These are phyloP conservation scores for Hippolais icterina DNA, from an alignment of 2,113 vertebrate genomes.

Conservation along the genomic window DNA sequence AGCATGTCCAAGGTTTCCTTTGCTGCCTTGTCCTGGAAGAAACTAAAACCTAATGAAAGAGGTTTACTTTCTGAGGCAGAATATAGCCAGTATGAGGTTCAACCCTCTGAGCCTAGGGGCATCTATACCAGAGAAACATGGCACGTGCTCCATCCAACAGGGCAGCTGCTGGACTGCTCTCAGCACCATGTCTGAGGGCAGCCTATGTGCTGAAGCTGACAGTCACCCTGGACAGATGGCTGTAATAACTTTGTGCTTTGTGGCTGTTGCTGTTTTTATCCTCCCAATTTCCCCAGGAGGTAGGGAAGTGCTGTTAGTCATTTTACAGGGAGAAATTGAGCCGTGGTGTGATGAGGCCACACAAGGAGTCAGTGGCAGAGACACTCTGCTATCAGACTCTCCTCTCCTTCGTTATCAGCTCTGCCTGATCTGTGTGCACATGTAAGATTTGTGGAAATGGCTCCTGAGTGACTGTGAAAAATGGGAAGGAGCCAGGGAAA, in stretches of 20 bases:
- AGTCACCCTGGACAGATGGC: neutral
- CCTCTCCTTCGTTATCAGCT: neutral
- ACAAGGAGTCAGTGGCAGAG: neutral
- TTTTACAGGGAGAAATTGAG: constrained; percentile 15
- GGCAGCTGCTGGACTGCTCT: neutral
- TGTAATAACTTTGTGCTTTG: neutral
- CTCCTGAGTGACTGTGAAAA: neutral
- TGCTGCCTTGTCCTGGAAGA: neutral
- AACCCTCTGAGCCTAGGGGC: neutral
- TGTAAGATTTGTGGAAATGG: neutral
- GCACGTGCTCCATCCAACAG: fast-evolving
- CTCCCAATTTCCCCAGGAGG: neutral
- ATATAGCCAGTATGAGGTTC: neutral
- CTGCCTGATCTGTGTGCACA: neutral
- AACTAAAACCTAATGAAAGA: neutral
- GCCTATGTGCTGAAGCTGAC: neutral
- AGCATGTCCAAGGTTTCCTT: neutral
- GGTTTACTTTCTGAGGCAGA: neutral
- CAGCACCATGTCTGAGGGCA: neutral
- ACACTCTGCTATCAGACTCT: neutral
- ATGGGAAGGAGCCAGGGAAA: neutral
- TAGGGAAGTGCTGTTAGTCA: neutral
- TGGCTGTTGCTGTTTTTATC: neutral
- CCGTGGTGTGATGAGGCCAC: neutral
- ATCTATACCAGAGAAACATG: neutral